Evolutionary conservation across 2,888 invertebrate genomes (phyloP).

Genomic region (Chymomyza caudatula): DNA sequence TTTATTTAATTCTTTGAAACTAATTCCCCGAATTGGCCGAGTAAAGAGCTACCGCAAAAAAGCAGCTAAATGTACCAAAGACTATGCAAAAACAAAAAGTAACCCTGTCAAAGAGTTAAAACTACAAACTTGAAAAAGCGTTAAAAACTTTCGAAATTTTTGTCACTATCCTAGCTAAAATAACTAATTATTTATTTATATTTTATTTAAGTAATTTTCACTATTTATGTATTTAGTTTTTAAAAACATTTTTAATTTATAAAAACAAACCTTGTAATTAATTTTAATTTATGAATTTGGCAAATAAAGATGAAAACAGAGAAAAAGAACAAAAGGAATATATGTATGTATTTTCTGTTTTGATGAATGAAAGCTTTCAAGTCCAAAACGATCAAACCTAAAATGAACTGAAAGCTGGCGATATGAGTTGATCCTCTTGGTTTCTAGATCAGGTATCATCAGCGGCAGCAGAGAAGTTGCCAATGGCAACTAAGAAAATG

Average conservation of each 20-base stretch:
- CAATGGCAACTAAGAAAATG: too few species aligned
- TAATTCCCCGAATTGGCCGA: slow-evolving; percentile 56
- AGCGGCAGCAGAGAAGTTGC: too few species aligned
- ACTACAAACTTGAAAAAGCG: slow-evolving; percentile 21
- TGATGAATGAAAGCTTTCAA: too few species aligned
- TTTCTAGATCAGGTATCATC: too few species aligned
- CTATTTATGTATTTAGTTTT: slow-evolving; percentile 23
- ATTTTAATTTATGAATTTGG: slow-evolving; percentile 25
- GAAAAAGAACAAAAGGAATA: slow-evolving; percentile 11
- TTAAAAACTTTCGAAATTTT: slow-evolving; percentile 17
- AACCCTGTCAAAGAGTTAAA: slow-evolving; percentile 30
- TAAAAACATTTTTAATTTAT: slow-evolving; percentile 31
- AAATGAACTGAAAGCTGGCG: too few species aligned
- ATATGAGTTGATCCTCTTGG: too few species aligned
- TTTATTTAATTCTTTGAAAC: slow-evolving; percentile 40
- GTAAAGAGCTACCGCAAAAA: slow-evolving; percentile 40
- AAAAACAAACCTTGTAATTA: slow-evolving; percentile 31
- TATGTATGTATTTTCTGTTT: too few species aligned
- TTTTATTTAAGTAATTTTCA: slow-evolving; percentile 30
- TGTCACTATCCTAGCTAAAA: slow-evolving; percentile 22
- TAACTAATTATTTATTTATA: slow-evolving; percentile 8
- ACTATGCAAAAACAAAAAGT: slow-evolving; percentile 42
- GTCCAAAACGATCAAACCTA: too few species aligned
- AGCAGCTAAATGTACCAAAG: slow-evolving; percentile 74
- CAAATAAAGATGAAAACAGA: slow-evolving; percentile 60